Base-by-base conservation (phyloP, 2,888 invertebrate genomes). In the Hemistola chrysoprasaria region DNA sequence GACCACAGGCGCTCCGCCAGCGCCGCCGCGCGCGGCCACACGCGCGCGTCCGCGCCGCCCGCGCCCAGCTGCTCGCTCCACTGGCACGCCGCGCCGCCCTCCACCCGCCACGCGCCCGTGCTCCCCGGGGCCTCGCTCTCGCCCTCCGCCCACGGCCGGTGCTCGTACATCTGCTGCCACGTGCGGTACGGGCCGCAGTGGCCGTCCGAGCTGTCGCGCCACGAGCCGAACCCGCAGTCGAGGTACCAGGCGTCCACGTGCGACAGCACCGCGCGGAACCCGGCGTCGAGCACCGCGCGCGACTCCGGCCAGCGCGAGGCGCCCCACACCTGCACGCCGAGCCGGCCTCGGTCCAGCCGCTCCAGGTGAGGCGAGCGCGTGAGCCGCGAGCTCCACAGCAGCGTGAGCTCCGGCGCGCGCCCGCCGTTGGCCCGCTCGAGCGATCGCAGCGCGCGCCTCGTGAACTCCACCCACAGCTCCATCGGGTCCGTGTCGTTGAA, bases 221-320 rank as follows among this genome's bases (percentile, higher is more conserved):
- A 96, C 50, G 93, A 93, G 0, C 95, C 95, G 71, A 95, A 95
- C 1, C 96, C 96, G 69, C 96, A 96, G 74, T 96, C 96, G 53
- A 96, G 88, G 78, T 96, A 96, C 95, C 95, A 95, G 2, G 95
- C 95, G 71, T 96, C 96, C 37, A 95, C 95, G 78, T 96, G 96
- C 8, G 95, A 95, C 40, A 96, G 79, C 39, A 97, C 93, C 33
- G 95, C 89, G 40, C 93, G 91, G 78, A 93, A 96, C 1, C 95
- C 96, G 39, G 93, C 93, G 53, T 94, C 92, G 11, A 96, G 78
- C 2, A 96, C 90, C 46, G 94, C 94, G 3, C 92, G 91, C 8
- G 95, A 95, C 67, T 95, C 95, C 1, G 93, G 91, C 94, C 96
- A 96, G 27, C 92, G 92, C 56, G 94, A 95, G 0, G 93, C 93